Base-by-base conservation (phyloP, 2,113 vertebrate species). In the Piaya cayana region DNA sequence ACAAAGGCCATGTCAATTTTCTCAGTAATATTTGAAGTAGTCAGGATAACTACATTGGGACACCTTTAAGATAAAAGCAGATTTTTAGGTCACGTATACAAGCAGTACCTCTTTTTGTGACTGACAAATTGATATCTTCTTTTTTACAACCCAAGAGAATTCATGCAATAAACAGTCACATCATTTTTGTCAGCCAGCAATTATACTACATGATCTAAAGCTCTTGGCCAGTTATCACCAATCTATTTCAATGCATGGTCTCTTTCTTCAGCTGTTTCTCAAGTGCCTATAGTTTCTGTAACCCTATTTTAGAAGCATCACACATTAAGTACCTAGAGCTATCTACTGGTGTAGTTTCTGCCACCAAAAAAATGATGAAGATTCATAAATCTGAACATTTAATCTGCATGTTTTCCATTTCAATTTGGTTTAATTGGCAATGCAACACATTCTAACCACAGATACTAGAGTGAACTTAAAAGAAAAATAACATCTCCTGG, bases 1-100 rank as follows among this genome's bases (percentile, higher is more conserved):
- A 99, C 98, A 90, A 99, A 99, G 29, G 99, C 99, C 98, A 99
- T 94, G 87, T 99, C 99, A 25, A 99, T 99, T 97, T 99, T 99
- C 92, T 99, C 98, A 0, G 99, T 99, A 94, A 99, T 98, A 74
- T 99, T 99, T 90, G 99, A 99, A 23, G 99, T 99, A 5, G 99
- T 99, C 95, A 99, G 97, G 85, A 99, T 99, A 93, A 99, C 98
- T 13, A 99, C 99, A n/a, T 99, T 99, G 47, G 99, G 97, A 97
- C 99, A 98, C 93, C 99, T 99, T 93, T 77, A 90, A 89, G 62
- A 94, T 14, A 95, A 70, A 95, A 92, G 30, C 25, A 94, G 18
- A 92, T 63, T 56, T 75, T 94, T 67, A 92, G 82, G 60, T 79
- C 53, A 71, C 20, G 32, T 4, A 9, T 39, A 63, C 20, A 86